Base-by-base conservation (phyloP, 2,797 vertebrate genomes). In the Cyclura pinguis region DNA sequence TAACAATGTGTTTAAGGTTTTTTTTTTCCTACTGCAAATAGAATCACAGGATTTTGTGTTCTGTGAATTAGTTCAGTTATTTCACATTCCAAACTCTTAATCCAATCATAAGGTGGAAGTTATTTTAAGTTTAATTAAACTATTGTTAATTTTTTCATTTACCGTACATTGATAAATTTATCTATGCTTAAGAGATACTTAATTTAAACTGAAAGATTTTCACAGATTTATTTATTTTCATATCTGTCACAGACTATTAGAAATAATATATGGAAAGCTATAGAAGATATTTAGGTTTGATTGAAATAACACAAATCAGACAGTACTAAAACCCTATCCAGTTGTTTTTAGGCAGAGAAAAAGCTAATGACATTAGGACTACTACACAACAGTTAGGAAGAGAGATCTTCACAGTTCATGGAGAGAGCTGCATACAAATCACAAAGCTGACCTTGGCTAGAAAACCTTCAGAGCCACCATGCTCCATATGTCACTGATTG, bases 1-100 rank as follows among this genome's bases (percentile, higher is more conserved):
- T 91, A 93, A 93, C 91, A 92, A 85, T 91, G 91, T 74, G 13
- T 88, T 69, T 93, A 78, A 96, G 89, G 91, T 90, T 94, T 92
- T 50, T 94, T 94, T 92, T 93, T 94, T 94, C 92, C 93, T 88
- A 67, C 81, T 91, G 29, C 72, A 88, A 92, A 89, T 38, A n/a
- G 20, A 12, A 90, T 90, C 84, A 93, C 88, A 93, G n/a, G 29
- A 82, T 5, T 4, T 47, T 93, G 62, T 88, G 86, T 67, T 95
- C 91, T 87, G 86, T n/a, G 94, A 91, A 18, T 18, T 89, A 88
- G 32, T 47, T 81, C 22, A 14, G 22, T 92, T 62, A 55, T 50
- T 84, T 91, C 47, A 88, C 59, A 73, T 93, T 86, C 57, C 73
- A 94, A 50, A 74, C 32, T 93, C 55, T 24, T 59, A 91, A 73